Conservation (phyloP, 2,797 vertebrate species). For the Takifugu ocellatus region DNA sequence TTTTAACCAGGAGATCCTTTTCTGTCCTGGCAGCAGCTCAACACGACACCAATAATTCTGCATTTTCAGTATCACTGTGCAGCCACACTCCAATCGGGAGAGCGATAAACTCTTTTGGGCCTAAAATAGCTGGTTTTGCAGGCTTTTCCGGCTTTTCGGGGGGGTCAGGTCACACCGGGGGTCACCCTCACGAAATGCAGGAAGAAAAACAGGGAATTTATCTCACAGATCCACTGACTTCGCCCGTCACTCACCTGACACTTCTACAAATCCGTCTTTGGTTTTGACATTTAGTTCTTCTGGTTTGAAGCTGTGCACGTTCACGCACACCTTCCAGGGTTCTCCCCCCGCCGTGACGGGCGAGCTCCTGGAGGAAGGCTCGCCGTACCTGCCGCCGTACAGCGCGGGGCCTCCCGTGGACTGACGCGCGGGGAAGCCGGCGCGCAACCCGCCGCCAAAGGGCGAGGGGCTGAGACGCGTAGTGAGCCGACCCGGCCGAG, state of each 20-base stretch:
- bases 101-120: no score
- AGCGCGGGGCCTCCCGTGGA: constrained; percentile 70
- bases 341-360: constrained; percentile 80
- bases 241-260: constrained; percentile 85
- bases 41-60: no score
- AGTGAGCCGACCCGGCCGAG: constrained; percentile 75
- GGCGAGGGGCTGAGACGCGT: constrained; percentile 78
- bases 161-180: no score
- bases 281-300: constrained; percentile 94
- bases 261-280: constrained; percentile 93
- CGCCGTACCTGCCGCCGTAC: constrained; percentile 77
- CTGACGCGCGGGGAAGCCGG: constrained; percentile 75
- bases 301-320: constrained; percentile 94
- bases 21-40: no score
- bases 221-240: background rate
- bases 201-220: background rate
- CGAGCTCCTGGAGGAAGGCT: constrained; percentile 77
- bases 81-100: no score
- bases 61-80: no score
- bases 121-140: no score
- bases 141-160: no score
- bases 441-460: constrained; percentile 80
- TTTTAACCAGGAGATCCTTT: no score
- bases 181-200: no score
- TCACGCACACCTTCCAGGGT: constrained; percentile 98